phyloP scores from a whole-genome alignment of 2,888 invertebrate genomes.

The Platerodrilus igneus region DNA sequence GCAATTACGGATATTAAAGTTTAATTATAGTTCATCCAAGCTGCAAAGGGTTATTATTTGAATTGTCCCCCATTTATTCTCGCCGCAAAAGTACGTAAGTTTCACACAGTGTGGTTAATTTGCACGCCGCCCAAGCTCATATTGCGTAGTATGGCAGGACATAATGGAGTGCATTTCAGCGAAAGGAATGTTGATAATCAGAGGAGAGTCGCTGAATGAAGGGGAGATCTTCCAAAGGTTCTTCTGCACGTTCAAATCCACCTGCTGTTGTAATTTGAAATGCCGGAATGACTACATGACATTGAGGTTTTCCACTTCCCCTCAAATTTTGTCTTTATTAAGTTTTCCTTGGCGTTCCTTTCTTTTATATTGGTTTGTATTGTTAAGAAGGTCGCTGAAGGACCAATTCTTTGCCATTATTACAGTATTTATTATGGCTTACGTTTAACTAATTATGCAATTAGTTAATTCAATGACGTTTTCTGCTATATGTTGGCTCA shows the following conservation, averaged over 20 bases:
- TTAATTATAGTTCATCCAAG: constrained; percentile 14
- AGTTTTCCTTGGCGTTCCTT: constrained; percentile 11
- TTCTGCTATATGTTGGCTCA: no score
- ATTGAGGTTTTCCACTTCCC: constrained; percentile 22
- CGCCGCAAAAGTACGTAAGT: constrained; percentile 33
- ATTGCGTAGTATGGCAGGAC: constrained; percentile 31
- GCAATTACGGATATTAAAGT: constrained; percentile 15
- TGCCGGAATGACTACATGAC: constrained; percentile 39
- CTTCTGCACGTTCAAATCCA: constrained; percentile 21
- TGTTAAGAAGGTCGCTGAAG: neutral
- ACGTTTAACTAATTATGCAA: no score
- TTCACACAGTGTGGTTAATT: constrained; percentile 36
- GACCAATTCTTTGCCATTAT: neutral
- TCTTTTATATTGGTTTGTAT: constrained; percentile 8
- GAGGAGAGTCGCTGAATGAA: constrained; percentile 24
- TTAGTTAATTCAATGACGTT: no score
- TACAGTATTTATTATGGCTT: no score
- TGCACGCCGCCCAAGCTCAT: constrained; percentile 23
- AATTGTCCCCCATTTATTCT: constrained; percentile 33
- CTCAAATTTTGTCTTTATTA: constrained; percentile 16
- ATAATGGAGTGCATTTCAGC: constrained; percentile 41
- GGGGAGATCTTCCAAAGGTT: constrained; percentile 18
- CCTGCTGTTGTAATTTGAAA: constrained; percentile 37
- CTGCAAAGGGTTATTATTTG: constrained; percentile 27
- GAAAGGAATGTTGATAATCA: constrained; percentile 45